Percentiles rank a stretch among this genome's conserved stretches.
Evolutionary conservation across 2,888 invertebrate genomes (phyloP).

Genomic region (Eristalis arbustorum): DNA sequence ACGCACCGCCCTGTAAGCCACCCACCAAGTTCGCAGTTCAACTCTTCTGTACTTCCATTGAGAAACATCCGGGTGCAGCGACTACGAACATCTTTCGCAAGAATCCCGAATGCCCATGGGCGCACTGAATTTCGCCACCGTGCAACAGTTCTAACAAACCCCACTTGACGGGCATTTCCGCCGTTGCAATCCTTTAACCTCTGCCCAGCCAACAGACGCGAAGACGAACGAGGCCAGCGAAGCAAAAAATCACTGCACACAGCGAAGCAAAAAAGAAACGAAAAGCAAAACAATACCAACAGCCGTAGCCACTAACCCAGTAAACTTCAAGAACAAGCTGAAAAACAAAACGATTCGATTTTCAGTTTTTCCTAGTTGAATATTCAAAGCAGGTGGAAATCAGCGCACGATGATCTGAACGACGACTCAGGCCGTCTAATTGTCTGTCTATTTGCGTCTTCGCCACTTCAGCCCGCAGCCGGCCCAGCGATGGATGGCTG

Average conservation of each 20-base stretch:
- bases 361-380: conserved; percentile 67
- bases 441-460: conserved; percentile 61
- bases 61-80: not conserved
- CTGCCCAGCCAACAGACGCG: conserved; percentile 24
- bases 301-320: conserved; percentile 61
- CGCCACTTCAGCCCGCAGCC: not conserved
- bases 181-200: conserved; percentile 62
- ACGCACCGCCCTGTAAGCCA: too few species aligned
- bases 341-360: conserved; percentile 54
- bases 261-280: not conserved
- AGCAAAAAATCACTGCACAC: not conserved
- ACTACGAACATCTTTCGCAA: conserved; percentile 1
- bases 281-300: not conserved
- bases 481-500: not conserved
- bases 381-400: conserved; percentile 70
- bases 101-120: conserved; percentile 38
- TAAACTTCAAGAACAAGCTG: conserved; percentile 67
- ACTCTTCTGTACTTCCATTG: conserved; percentile 21
- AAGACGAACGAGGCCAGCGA: conserved; percentile 41
- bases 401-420: conserved; percentile 69
- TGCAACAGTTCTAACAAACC: conserved; percentile 29
- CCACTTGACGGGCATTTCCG: conserved; percentile 59
- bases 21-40: conserved; percentile 17
- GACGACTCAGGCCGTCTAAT: conserved; percentile 69
- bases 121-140: conserved; percentile 48